phyloP scores from a whole-genome alignment of 2,888 invertebrate genomes.

The Dryocosmus kuriphilus region DNA sequence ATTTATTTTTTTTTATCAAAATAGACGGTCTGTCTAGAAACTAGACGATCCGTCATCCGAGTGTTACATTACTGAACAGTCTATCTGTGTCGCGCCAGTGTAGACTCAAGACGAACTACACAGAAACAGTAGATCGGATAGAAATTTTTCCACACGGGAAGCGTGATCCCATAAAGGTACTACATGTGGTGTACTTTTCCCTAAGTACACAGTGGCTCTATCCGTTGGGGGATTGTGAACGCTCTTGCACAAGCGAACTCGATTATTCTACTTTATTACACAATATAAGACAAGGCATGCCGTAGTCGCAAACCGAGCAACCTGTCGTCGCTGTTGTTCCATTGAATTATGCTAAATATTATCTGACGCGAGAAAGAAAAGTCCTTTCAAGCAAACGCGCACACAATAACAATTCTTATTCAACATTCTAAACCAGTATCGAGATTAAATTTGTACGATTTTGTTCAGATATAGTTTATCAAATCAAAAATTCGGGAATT shows the following conservation, averaged over 20 bases:
- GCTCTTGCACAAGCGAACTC: slow-evolving; percentile 24
- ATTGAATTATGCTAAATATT: slow-evolving; percentile 1
- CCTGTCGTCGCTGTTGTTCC: slow-evolving; percentile 26
- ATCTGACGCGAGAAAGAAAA: not conserved
- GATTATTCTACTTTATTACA: slow-evolving; percentile 26
- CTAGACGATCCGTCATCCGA: too few relatives aligned
- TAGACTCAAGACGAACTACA: too few relatives aligned
- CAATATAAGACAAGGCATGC: slow-evolving; percentile 7
- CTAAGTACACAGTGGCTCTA: not conserved
- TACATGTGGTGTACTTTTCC: slow-evolving; percentile 1
- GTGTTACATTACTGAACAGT: too few relatives aligned
- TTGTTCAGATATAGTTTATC: not conserved
- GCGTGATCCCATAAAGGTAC: slow-evolving; percentile 29
- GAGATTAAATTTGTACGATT: not conserved
- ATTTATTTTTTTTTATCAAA: too few relatives aligned
- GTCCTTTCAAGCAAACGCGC: not conserved
- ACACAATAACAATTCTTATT: not conserved
- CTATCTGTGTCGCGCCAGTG: too few relatives aligned
- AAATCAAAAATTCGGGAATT: too few relatives aligned
- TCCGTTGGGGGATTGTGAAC: slow-evolving; percentile 20
- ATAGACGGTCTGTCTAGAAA: too few relatives aligned
- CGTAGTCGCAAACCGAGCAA: slow-evolving; percentile 11
- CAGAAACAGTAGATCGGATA: too few relatives aligned
- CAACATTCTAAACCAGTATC: not conserved
- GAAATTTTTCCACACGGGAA: too few relatives aligned